Evolutionary conservation across 2,888 invertebrate genomes (phyloP), one percentile per base, ranked within the genome.

Genomic region (Pterostichus niger): DNA sequence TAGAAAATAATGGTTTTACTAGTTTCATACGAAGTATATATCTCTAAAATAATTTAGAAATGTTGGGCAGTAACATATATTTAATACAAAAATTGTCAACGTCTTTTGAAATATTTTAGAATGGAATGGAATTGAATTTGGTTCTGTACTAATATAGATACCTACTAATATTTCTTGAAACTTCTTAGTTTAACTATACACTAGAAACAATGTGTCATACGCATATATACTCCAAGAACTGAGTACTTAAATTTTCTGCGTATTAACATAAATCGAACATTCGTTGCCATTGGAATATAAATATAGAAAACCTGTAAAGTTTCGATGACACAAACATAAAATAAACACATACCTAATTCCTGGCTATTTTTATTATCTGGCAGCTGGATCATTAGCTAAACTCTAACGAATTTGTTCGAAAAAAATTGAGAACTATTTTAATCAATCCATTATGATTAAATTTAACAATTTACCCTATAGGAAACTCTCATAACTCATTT

Each of bases 311-410:
- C 10, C 44, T 15, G 44, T 17, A 44, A 64, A 64, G 11, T 35
- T n/a, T 13, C 33, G 33, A 44, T 71, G 44, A 44, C 68, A 71
- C 68, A 71, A 44, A 10, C 44, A 15, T 71, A n/a, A 71, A 71
- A 71, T 71, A 44, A n/a, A 40, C 68, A 71, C 68, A 71, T 71
- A 71, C 10, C 68, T 44, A 13, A 13, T 52, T 71, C 64, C 13
- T 49, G 35, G 33, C 31, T 64, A 64, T 64, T 64, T 64, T 64
- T 35, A 13, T 49, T 49, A 59, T 11, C 35, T 35, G 64, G 64
- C 64, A 35, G 10, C 35, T 64, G 11, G 33, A 64, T 64, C 35
- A 64, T n/a, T 64, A 64, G 13, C n/a, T 35, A n/a, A 35, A 31
- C 10, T 33, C n/a, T 64, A 13, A 17, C 15, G 24, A 24, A 59